Percentiles rank a stretch among this genome's conserved stretches.
Evolutionary conservation across 2,113 vertebrate genomes (phyloP).

Genomic region (Callipepla californica): DNA sequence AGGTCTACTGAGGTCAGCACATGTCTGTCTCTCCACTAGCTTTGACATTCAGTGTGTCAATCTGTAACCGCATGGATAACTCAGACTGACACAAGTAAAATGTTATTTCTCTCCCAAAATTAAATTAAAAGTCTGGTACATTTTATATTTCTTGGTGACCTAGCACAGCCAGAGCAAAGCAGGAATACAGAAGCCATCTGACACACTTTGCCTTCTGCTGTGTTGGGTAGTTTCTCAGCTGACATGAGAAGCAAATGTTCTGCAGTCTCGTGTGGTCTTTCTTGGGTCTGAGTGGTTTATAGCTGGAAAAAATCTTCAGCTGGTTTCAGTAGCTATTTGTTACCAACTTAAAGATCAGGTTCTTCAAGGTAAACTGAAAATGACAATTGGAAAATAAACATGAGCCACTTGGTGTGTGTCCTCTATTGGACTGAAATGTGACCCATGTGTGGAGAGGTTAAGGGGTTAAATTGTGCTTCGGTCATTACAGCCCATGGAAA

Average conservation of each 20-base stretch:
- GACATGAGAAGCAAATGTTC: conserved; percentile 40
- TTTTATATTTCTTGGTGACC: neutral
- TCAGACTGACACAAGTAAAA: neutral
- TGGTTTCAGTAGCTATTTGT: conserved; percentile 64
- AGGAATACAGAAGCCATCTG: neutral
- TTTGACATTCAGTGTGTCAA: neutral
- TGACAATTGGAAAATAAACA: conserved; percentile 69
- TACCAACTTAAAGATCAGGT: conserved; percentile 58
- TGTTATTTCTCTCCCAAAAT: conserved; percentile 34
- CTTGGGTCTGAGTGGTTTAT: conserved; percentile 14
- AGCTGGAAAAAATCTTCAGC: neutral
- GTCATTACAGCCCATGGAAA: neutral
- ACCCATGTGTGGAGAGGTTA: conserved; percentile 36
- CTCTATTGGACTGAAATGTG: conserved; percentile 46
- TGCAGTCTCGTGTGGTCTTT: neutral
- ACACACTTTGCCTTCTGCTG: neutral
- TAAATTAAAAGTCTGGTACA: neutral
- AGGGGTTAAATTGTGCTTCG: conserved; percentile 49
- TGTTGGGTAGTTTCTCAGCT: conserved; percentile 26
- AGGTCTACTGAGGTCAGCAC: neutral
- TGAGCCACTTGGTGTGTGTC: conserved; percentile 37
- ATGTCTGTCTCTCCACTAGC: neutral
- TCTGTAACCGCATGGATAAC: neutral
- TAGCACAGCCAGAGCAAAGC: neutral
- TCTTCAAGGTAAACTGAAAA: conserved; percentile 69